Percentiles rank a stretch among this genome's conserved stretches.
phyloP scores from a whole-genome alignment of 1,140 invertebrate genomes.

The Rhizoglyphus robini region DNA sequence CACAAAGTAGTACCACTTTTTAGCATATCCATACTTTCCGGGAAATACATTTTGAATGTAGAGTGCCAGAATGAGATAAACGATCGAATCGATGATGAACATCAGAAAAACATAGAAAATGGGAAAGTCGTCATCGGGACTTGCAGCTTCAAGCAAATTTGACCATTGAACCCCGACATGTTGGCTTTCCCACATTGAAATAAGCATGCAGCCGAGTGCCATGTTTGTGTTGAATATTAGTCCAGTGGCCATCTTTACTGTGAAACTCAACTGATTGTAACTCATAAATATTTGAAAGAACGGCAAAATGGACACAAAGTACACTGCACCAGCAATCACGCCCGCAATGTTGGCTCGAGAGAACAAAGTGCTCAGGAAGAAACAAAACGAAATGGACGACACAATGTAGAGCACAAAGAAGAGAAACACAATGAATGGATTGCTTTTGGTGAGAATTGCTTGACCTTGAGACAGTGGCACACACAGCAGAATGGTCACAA shows the following conservation, averaged over 20 bases:
- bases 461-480: conserved; percentile 39
- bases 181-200: conserved; percentile 43
- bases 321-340: conserved; percentile 46
- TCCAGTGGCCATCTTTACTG: conserved; percentile 29
- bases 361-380: conserved; percentile 45
- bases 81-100: conserved; percentile 40
- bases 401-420: conserved; percentile 42
- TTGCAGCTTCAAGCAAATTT: conserved; percentile 49
- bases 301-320: conserved; percentile 45
- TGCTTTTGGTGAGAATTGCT: conserved; percentile 38
- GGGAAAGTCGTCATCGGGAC: conserved; percentile 54
- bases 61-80: conserved; percentile 40
- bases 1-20: conserved; percentile 40
- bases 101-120: conserved; percentile 44
- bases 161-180: conserved; percentile 56
- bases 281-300: conserved; percentile 32
- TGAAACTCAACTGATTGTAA: conserved; percentile 31
- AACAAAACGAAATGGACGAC: conserved; percentile 43
- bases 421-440: conserved; percentile 38
- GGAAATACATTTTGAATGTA: conserved; percentile 50
- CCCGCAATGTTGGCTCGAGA: conserved; percentile 45
- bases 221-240: conserved; percentile 46
- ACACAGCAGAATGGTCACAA: conserved; percentile 35
- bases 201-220: conserved; percentile 45
- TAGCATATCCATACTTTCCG: conserved; percentile 43